Base-by-base conservation (phyloP, 2,888 invertebrate species). In the Seladonia tumulorum region DNA sequence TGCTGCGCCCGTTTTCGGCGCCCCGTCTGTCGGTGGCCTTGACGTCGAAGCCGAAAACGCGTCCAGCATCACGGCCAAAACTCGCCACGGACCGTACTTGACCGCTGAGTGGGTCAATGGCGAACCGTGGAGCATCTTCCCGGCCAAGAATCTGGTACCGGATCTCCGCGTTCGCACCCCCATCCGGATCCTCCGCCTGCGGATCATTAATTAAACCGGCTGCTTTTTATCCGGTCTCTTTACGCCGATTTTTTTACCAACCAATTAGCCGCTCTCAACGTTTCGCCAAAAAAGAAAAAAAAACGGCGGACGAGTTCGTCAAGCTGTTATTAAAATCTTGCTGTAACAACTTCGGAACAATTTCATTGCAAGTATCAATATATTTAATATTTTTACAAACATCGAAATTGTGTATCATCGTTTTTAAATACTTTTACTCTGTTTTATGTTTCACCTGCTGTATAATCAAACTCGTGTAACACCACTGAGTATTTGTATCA, bases 21-120 rank as follows among this genome's bases (percentile, higher is more conserved):
- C 98, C 98, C 42, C 96, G 96, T 82, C 97, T 96, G 94, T 98
- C 98, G 0, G 98, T 98, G 16, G 98, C 98, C 95, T 98, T 98
- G 16, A 98, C 98, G 95, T 98, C 98, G 92, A 98, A 98, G 0
- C 98, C 98, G 92, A 97, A 98, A 68, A 98, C 97, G 87, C 97
- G 96, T 0, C 98, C 98, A 29, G 97, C 97, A 89, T 97, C 97
- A 77, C 96, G 95, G 0, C 96, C 95, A 82, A 98, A 97, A 66
- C 97, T 96, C 1, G 97, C 96, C 25, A 98, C 96, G 0, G 97
- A 97, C 22, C 97, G 96, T 72, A 98, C 97, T 89, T 97, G 97
- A 5, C 98, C 98, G 1, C 97, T 96, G 0, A 97, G 95, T 0
- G 98, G 96, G 94, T 98, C 98, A 88, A 98, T 97, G 78, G 97